Conservation (phyloP, 2,888 invertebrate species). For the Graphium colonna region DNA sequence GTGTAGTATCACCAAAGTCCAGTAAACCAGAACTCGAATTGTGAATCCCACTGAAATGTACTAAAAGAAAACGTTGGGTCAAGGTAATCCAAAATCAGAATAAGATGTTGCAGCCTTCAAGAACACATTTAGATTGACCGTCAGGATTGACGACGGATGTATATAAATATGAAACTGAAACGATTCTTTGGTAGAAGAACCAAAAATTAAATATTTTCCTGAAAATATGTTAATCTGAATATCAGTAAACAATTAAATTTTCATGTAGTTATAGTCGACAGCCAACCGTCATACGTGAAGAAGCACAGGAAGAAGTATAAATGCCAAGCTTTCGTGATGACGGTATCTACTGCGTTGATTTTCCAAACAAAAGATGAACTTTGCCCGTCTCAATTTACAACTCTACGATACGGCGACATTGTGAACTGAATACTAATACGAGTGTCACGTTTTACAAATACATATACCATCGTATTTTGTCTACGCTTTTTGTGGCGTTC, state of each 20-base stretch:
- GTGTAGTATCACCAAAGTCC: too few species aligned
- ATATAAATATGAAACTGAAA: not conserved
- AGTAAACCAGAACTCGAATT: too few species aligned
- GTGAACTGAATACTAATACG: not conserved
- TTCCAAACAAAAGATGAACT: not conserved
- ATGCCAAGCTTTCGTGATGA: too few species aligned
- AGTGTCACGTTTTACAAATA: not conserved
- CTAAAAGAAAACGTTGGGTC: conserved; percentile 15
- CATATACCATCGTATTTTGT: not conserved
- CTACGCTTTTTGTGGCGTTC: not conserved
- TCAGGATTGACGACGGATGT: not conserved
- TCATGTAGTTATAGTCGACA: too few species aligned
- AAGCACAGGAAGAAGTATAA: too few species aligned
- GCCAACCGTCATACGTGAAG: too few species aligned
- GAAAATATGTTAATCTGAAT: too few species aligned
- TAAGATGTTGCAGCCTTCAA: conserved; percentile 2
- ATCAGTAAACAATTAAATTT: too few species aligned
- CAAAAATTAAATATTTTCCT: not conserved
- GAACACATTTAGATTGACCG: conserved; percentile 11
- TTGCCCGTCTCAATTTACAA: not conserved
- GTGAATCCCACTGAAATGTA: not conserved
- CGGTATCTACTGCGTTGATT: not conserved
- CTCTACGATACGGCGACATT: not conserved
- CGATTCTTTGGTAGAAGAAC: not conserved
- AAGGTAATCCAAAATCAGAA: conserved; percentile 9